Percentiles rank a stretch among this genome's conserved stretches.
Conservation (phyloP, 2,888 invertebrate genomes). For the Bombylius discolor region DNA sequence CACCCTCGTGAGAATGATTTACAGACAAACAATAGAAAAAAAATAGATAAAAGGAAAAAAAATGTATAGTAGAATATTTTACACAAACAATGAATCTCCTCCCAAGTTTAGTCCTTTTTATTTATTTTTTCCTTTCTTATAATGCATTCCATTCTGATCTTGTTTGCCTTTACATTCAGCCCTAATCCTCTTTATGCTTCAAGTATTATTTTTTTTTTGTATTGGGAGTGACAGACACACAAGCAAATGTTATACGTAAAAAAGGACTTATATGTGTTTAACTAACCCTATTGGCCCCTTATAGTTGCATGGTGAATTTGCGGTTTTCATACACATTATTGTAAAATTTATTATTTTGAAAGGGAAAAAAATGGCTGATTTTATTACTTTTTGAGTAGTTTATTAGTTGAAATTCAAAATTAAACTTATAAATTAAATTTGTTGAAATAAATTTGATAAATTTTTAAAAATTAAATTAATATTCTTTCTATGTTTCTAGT, state of each 20-base stretch:
- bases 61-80: neutral
- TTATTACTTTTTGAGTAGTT: neutral
- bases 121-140: neutral
- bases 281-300: neutral
- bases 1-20: neutral
- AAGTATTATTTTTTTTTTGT: neutral
- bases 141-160: neutral
- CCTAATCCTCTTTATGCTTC: neutral
- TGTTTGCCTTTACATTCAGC: neutral
- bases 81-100: neutral
- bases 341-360: neutral
- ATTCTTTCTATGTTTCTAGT: too few relatives aligned
- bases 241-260: neutral
- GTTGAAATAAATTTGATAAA: too few relatives aligned
- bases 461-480: too few relatives aligned
- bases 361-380: neutral
- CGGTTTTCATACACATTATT: neutral
- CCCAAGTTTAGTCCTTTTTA: neutral
- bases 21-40: neutral
- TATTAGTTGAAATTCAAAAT: too few relatives aligned
- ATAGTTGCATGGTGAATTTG: neutral
- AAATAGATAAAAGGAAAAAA: neutral
- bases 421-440: too few relatives aligned
- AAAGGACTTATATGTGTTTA: neutral
- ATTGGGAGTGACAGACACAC: neutral